Percentiles rank a stretch among this genome's conserved stretches.
phyloP scores from a whole-genome alignment of 2,797 vertebrate species.

The Hozukius guyotensis region DNA sequence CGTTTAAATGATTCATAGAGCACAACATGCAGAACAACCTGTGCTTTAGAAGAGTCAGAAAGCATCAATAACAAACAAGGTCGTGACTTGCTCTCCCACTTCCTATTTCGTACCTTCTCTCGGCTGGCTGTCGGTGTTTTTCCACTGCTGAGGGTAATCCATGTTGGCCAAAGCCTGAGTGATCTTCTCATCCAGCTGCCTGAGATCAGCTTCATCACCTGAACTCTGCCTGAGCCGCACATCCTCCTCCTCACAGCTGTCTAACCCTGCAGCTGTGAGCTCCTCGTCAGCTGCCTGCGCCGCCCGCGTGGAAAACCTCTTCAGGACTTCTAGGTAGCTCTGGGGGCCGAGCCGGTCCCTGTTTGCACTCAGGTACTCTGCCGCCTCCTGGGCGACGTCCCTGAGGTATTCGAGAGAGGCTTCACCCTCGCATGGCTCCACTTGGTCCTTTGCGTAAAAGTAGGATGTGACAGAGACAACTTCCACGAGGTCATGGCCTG shows the following conservation, averaged over 20 bases:
- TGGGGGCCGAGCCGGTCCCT: conserved; percentile 63
- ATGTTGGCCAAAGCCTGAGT: conserved; percentile 84
- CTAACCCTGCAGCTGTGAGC: background rate
- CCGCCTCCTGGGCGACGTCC: conserved; percentile 83
- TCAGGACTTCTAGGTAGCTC: conserved; percentile 82
- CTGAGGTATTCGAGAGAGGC: conserved; percentile 78
- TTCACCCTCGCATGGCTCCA: conserved; percentile 37
- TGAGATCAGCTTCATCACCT: conserved; percentile 14
- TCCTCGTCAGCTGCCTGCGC: conserved; percentile 3
- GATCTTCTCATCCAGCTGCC: conserved; percentile 76
- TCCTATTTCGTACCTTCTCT: conserved; percentile 49
- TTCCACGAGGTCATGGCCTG: conserved; percentile 79
- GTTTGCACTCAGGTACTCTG: conserved; percentile 79
- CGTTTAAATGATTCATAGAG: background rate
- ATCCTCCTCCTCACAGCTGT: conserved; percentile 3
- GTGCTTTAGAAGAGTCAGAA: conserved; percentile 5
- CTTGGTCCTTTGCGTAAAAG: conserved; percentile 28
- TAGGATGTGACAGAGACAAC: conserved; percentile 67
- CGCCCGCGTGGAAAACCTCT: conserved; percentile 66
- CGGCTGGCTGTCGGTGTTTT: conserved; percentile 62
- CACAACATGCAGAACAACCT: background rate
- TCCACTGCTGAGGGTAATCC: conserved; percentile 83
- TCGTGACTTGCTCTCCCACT: background rate
- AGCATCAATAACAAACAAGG: conserved; percentile 3
- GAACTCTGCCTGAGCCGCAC: background rate